Conservation (phyloP, 2,888 invertebrate genomes). For the Trisateles emortualis region DNA sequence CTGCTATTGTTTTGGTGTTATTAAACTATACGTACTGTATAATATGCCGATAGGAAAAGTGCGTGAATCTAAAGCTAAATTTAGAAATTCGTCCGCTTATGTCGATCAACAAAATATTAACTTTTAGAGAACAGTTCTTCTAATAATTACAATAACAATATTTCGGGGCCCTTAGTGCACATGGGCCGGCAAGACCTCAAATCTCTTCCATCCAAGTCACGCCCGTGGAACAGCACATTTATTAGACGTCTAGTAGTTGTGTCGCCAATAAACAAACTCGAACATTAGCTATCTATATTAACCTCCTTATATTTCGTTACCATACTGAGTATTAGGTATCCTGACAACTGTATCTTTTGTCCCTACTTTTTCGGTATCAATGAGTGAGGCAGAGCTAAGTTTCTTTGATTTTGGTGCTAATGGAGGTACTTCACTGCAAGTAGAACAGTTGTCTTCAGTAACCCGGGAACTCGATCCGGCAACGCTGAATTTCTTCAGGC, state of each 20-base stretch:
- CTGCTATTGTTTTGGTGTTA: too few relatives aligned
- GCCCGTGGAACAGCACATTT: background rate
- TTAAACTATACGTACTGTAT: too few relatives aligned
- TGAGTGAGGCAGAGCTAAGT: constrained; percentile 79
- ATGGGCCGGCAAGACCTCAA: too few relatives aligned
- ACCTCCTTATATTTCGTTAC: constrained; percentile 72
- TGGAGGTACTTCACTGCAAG: constrained; percentile 79
- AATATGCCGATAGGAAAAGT: too few relatives aligned
- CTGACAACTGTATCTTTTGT: constrained; percentile 80
- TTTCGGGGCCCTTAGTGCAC: too few relatives aligned
- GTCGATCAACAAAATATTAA: too few relatives aligned
- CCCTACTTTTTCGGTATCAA: constrained; percentile 74
- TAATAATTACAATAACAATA: too few relatives aligned
- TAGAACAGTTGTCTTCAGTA: constrained; percentile 74
- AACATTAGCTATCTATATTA: constrained; percentile 48
- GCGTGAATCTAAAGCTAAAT: too few relatives aligned
- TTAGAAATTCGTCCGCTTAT: too few relatives aligned
- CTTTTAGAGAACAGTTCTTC: too few relatives aligned
- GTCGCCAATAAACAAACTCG: constrained; percentile 17
- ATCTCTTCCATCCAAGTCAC: too few relatives aligned
- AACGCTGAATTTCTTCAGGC: constrained; percentile 74
- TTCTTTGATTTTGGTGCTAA: constrained; percentile 78
- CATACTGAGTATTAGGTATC: constrained; percentile 75
- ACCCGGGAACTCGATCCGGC: constrained; percentile 71
- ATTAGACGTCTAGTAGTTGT: background rate